Evolutionary conservation across 2,113 vertebrate genomes (phyloP).

Genomic region (Lycaon pictus): DNA sequence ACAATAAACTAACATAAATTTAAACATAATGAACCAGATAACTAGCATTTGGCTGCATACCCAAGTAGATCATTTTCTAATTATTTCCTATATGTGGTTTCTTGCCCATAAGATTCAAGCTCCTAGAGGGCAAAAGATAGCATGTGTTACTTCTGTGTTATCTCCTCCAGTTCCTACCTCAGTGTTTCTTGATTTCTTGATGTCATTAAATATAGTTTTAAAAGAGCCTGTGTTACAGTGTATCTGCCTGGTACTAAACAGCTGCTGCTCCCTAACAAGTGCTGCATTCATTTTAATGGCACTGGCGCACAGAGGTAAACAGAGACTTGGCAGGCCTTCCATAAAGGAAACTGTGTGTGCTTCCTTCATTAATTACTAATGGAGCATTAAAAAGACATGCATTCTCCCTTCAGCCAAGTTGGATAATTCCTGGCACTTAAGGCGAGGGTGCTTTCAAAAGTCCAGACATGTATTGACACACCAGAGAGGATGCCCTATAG

Average conservation of each 20-base stretch:
- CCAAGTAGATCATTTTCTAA: neutral
- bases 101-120: slow-evolving; percentile 12
- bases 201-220: slow-evolving; percentile 57
- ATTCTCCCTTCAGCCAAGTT: slow-evolving; percentile 73
- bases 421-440: slow-evolving; percentile 74
- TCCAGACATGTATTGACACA: slow-evolving; percentile 74
- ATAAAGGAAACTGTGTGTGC: slow-evolving; percentile 80
- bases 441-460: slow-evolving; percentile 72
- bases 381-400: slow-evolving; percentile 77
- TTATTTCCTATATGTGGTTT: slow-evolving; percentile 26
- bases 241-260: slow-evolving; percentile 72
- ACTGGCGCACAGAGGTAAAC: slow-evolving; percentile 75
- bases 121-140: neutral
- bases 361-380: slow-evolving; percentile 81
- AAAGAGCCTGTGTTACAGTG: slow-evolving; percentile 67
- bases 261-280: slow-evolving; percentile 77
- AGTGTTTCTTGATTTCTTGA: slow-evolving; percentile 21
- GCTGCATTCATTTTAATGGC: slow-evolving; percentile 72
- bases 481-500: slow-evolving; percentile 47
- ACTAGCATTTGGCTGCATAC: slow-evolving; percentile 5
- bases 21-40: neutral
- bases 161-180: slow-evolving; percentile 29
- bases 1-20: neutral
- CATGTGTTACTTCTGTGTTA: neutral
- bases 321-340: slow-evolving; percentile 75